Evolutionary conservation across 2,113 vertebrate genomes (phyloP).

Genomic region (Mugil cephalus): DNA sequence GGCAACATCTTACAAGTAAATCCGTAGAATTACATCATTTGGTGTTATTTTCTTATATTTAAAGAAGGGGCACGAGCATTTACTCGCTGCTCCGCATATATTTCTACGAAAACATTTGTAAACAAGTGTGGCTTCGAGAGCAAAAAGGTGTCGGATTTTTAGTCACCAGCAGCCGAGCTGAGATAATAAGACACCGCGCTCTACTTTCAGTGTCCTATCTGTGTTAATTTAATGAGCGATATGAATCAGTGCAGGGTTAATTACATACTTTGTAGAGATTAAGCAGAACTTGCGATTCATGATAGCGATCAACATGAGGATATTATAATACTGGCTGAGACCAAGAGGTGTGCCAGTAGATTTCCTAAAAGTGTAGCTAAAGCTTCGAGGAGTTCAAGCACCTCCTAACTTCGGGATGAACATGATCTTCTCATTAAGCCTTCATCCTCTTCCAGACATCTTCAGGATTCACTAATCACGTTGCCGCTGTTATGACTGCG

Average conservation of each 20-base stretch:
- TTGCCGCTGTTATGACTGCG: constrained; percentile 9
- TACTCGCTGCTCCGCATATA: neutral
- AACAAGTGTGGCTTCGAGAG: constrained; percentile 1
- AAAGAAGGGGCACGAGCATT: neutral
- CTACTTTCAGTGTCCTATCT: constrained; percentile 57
- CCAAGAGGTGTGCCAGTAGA: constrained; percentile 48
- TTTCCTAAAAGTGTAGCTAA: constrained; percentile 45
- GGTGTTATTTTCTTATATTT: neutral
- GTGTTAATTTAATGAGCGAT: constrained; percentile 74
- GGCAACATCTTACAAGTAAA: neutral
- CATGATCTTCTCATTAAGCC: constrained; percentile 52
- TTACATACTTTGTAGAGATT: constrained; percentile 77
- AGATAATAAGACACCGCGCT: constrained; percentile 49
- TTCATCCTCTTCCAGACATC: constrained; percentile 36
- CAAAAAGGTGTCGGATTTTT: constrained; percentile 31
- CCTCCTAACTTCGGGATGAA: constrained; percentile 41
- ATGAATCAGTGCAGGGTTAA: constrained; percentile 78
- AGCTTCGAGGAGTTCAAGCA: constrained; percentile 53
- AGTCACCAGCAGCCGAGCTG: constrained; percentile 11
- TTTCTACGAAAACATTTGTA: neutral
- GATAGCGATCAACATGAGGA: constrained; percentile 74
- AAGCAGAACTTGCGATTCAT: constrained; percentile 71
- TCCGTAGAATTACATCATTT: neutral
- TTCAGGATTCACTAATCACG: constrained; percentile 38
- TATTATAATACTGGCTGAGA: constrained; percentile 68